Base-by-base conservation (phyloP, 2,888 invertebrate species). In the Autographa pulchrina region DNA sequence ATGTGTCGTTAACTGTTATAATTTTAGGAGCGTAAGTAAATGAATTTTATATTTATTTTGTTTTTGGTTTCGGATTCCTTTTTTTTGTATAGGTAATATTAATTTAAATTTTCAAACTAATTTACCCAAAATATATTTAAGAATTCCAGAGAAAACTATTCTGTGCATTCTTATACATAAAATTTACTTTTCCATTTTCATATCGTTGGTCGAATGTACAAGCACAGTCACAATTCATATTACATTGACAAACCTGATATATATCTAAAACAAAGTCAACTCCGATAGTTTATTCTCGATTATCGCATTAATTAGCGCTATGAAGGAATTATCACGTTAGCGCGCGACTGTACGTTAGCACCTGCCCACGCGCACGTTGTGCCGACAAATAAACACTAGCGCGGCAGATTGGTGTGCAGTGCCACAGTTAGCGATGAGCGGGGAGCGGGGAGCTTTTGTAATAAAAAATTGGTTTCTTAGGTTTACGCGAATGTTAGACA, bases 291-390 rank as follows among this genome's bases (percentile, higher is more conserved):
- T 74, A 69, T 75, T 52, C 41, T 73, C 73, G 80, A 82, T 85
- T 85, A 85, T 77, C 81, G 66, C 62, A 9, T 67, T 82, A 82
- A 84, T 85, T 77, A 79, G 74, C 62, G 70, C 70, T 64, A 78
- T 78, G 78, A 86, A 81, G 20, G 66, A 78, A 78, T 80, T 82
- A 83, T 76, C 87, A 77, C 82, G 70, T 84, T 78, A 74, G 81
- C 81, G 75, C 83, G 82, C 86, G 80, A 83, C 81, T 80, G 80
- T 84, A 76, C 80, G 81, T 83, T 83, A 84, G 77, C 88, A 87
- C 88, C 88, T 88, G 87, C 87, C 88, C 88, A 88, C 88, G 87
- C 88, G 83, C 72, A 65, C 68, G 65, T 65, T 72, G 78, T 75
- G 72, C 81, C 79, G 83, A 82, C 82, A 80, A 85, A 82, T 85